Conservation (phyloP, 1,140 invertebrate genomes). For the Dreissena polymorpha region DNA sequence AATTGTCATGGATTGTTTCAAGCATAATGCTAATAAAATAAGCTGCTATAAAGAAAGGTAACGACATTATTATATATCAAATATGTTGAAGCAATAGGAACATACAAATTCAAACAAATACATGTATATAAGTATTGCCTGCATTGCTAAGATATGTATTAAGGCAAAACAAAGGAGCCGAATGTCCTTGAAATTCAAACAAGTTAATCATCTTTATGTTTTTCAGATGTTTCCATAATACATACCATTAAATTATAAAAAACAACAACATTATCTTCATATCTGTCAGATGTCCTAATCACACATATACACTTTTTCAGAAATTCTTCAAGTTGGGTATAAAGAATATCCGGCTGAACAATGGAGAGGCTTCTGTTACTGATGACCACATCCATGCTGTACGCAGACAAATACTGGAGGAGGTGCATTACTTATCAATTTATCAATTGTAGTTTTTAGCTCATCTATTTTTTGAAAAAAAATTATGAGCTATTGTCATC, state of each 20-base stretch:
- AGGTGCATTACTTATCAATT: constrained; percentile 75
- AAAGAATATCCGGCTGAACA: constrained; percentile 88
- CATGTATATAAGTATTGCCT: too few species aligned
- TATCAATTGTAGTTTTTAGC: neutral
- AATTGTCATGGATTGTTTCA: neutral
- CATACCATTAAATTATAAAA: too few species aligned
- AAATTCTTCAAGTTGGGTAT: constrained; percentile 87
- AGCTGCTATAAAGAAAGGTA: neutral
- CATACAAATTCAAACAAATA: too few species aligned
- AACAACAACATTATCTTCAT: too few species aligned
- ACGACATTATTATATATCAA: neutral
- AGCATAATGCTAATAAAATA: too few species aligned
- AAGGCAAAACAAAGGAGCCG: too few species aligned
- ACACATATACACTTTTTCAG: constrained; percentile 62
- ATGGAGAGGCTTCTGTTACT: constrained; percentile 86
- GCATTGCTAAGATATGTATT: neutral
- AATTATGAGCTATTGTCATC: too few species aligned
- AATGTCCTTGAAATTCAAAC: too few species aligned
- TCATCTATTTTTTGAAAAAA: too few species aligned
- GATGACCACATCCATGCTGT: constrained; percentile 88
- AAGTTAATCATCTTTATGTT: too few species aligned
- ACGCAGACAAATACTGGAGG: constrained; percentile 89
- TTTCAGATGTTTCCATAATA: too few species aligned
- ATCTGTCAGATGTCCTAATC: too few species aligned
- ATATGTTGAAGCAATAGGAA: neutral